phyloP scores from a whole-genome alignment of 2,113 vertebrate species.

The Urocitellus parryii region DNA sequence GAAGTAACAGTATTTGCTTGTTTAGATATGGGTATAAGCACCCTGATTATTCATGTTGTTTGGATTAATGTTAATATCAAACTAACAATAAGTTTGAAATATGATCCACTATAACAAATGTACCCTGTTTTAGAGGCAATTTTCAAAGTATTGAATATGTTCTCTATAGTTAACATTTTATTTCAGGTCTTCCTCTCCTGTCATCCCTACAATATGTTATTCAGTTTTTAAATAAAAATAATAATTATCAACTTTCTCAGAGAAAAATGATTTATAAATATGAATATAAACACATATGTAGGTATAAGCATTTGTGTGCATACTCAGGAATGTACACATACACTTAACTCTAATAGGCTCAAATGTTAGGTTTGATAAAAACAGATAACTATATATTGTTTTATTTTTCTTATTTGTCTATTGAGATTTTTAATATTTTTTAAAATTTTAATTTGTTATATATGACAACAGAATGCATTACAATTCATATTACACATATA shows the following conservation, averaged over 20 bases:
- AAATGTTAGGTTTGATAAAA: background rate
- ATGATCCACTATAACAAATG: background rate
- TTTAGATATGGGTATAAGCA: background rate
- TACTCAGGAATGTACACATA: background rate
- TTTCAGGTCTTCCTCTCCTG: conserved; percentile 14
- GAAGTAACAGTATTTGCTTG: too few relatives aligned
- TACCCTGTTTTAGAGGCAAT: background rate
- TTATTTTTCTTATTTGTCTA: too few relatives aligned
- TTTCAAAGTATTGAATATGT: conserved; percentile 7
- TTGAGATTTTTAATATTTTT: too few relatives aligned
- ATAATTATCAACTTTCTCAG: background rate
- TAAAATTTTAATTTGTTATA: too few relatives aligned
- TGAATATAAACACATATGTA: background rate
- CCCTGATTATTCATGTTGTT: background rate
- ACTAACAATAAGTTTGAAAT: background rate
- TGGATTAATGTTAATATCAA: background rate
- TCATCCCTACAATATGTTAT: background rate
- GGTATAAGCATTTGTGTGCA: background rate
- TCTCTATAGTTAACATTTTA: background rate
- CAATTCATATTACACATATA: too few relatives aligned
- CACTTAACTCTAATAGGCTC: background rate
- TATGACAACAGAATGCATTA: too few relatives aligned
- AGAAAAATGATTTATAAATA: background rate
- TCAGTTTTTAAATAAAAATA: background rate
- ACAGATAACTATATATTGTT: background rate